Conservation (phyloP, 2,888 invertebrate species). For the Herminia tarsipennalis region DNA sequence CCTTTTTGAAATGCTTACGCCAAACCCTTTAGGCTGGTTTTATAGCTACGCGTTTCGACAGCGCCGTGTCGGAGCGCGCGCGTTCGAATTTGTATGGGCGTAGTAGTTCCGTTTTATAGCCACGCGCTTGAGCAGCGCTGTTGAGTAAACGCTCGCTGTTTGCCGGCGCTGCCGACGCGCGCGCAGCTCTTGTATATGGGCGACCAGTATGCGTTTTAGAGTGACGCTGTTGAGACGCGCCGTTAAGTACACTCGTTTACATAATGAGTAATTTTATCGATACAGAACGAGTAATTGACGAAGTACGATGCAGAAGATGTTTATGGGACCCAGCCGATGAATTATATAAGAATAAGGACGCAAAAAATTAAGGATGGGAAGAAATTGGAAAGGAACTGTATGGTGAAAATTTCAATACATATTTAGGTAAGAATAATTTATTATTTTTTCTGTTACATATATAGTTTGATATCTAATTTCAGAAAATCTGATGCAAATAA, state of each 20-base stretch:
- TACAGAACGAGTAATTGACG: not conserved
- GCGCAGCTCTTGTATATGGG: not conserved
- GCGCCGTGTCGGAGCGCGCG: slow-evolving; percentile 1
- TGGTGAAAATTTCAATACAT: too few species aligned
- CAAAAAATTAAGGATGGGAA: too few species aligned
- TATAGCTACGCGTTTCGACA: not conserved
- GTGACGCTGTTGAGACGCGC: not conserved
- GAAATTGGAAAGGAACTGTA: too few species aligned
- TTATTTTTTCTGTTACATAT: too few species aligned
- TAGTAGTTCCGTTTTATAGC: not conserved
- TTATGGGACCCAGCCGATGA: slow-evolving; percentile 1
- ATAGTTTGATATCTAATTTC: too few species aligned
- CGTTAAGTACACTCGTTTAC: not conserved
- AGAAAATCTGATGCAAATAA: too few species aligned
- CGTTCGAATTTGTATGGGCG: not conserved
- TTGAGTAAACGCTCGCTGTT: not conserved
- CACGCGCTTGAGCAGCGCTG: not conserved
- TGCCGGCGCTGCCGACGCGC: not conserved
- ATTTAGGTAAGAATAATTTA: too few species aligned
- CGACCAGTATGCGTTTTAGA: not conserved
- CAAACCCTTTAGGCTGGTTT: too few species aligned
- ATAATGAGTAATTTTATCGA: not conserved
- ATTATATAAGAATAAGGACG: too few species aligned
- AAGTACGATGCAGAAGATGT: not conserved
- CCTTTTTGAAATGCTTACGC: too few species aligned